Conservation (phyloP, 2,797 vertebrate species). For the Thunnus albacares region DNA sequence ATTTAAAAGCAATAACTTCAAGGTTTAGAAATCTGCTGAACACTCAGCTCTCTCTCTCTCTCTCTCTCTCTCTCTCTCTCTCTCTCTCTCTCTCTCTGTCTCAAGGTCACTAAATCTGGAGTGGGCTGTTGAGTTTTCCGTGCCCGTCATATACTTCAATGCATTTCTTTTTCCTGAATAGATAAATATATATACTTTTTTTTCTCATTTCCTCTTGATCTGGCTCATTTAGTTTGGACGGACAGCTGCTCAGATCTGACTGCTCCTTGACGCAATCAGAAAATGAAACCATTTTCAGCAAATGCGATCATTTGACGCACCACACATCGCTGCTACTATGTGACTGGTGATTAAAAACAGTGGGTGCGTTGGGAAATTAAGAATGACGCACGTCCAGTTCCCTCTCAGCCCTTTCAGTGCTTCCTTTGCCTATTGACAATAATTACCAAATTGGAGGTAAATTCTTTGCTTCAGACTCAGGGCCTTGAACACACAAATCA, state of each 20-base stretch:
- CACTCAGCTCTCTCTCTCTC: too few relatives aligned
- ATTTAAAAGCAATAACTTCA: too few relatives aligned
- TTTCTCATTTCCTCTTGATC: slow-evolving; percentile 5
- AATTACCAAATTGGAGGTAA: slow-evolving; percentile 52
- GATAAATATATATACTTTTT: not conserved
- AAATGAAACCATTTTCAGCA: slow-evolving; percentile 38
- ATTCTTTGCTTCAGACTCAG: slow-evolving; percentile 33
- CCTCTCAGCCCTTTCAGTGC: slow-evolving; percentile 32
- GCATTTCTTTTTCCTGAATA: not conserved
- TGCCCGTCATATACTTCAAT: not conserved
- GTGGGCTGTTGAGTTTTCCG: not conserved
- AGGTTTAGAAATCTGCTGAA: too few relatives aligned
- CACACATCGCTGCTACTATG: slow-evolving; percentile 29
- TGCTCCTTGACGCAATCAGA: slow-evolving; percentile 40
- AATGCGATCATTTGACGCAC: slow-evolving; percentile 17
- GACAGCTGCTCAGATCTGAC: slow-evolving; percentile 1
- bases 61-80: too few relatives aligned
- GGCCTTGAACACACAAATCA: slow-evolving; percentile 16
- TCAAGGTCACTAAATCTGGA: not conserved
- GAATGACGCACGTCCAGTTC: slow-evolving; percentile 54
- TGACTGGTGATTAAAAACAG: slow-evolving; percentile 34
- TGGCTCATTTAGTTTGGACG: slow-evolving; percentile 27
- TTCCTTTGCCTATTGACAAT: slow-evolving; percentile 31
- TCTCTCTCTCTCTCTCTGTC: too few relatives aligned
- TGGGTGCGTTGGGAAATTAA: slow-evolving; percentile 39